Conservation (phyloP, 2,888 invertebrate genomes). For the Epirrhoe alternata region DNA sequence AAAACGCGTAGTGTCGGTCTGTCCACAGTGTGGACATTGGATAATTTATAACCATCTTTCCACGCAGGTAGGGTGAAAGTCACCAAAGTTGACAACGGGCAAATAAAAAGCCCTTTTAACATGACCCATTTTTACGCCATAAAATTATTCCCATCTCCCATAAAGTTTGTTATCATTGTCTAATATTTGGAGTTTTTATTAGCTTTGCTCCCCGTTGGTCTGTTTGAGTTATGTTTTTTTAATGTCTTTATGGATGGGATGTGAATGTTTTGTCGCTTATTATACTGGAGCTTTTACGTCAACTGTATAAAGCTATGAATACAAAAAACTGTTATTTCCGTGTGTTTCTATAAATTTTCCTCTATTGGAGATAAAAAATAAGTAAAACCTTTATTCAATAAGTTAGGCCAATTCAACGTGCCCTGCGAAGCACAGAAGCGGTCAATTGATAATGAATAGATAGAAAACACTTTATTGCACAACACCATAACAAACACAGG, state of each 20-base stretch:
- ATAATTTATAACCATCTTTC: constrained; percentile 70
- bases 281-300: neutral
- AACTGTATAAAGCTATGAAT: too few species aligned
- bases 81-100: constrained; percentile 66
- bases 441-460: too few species aligned
- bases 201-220: constrained; percentile 41
- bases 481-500: too few species aligned
- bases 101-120: constrained; percentile 70
- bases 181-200: constrained; percentile 75
- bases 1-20: constrained; percentile 52
- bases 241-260: constrained; percentile 16
- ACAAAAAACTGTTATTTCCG: too few species aligned
- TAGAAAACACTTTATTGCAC: too few species aligned
- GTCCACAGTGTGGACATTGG: constrained; percentile 70
- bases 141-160: constrained; percentile 69
- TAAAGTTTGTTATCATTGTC: constrained; percentile 70
- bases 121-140: constrained; percentile 73
- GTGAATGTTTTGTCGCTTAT: constrained; percentile 2
- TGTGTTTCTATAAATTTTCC: too few species aligned
- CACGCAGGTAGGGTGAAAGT: constrained; percentile 67
- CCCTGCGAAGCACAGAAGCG: too few species aligned
- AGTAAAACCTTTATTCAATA: too few species aligned
- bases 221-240: constrained; percentile 26
- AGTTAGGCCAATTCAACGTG: too few species aligned
- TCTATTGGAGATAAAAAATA: too few species aligned